phyloP scores from a whole-genome alignment of 2,888 invertebrate species.

The Drosophila affinis region DNA sequence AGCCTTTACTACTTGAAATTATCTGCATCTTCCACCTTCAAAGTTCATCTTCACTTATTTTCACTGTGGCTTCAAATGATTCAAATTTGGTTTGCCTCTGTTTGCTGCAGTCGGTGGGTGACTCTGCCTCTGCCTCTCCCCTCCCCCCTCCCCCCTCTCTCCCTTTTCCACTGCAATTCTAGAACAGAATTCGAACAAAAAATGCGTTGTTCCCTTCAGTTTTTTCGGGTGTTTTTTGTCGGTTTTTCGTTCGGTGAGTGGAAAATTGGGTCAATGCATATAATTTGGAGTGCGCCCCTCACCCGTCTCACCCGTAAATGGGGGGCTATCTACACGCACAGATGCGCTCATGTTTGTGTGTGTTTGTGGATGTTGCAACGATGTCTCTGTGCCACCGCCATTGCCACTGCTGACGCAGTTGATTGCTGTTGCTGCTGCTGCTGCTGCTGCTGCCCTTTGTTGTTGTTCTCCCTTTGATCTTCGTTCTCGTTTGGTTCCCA shows the following conservation, averaged over 20 bases:
- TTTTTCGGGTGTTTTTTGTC: conserved; percentile 6
- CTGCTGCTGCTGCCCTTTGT: conserved; percentile 12
- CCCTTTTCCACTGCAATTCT: conserved; percentile 62
- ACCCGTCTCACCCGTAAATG: neutral
- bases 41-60: neutral
- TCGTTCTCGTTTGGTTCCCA: conserved; percentile 29
- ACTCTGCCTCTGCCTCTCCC: conserved; percentile 9
- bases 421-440: conserved; percentile 32
- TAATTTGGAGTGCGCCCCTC: conserved; percentile 54
- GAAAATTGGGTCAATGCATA: conserved; percentile 72
- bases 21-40: neutral
- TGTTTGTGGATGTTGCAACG: conserved; percentile 64
- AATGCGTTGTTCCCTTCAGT: conserved; percentile 37
- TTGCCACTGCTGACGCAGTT: conserved; percentile 45
- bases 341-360: conserved; percentile 17
- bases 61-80: conserved; percentile 1
- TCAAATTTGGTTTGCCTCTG: conserved; percentile 4
- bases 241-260: conserved; percentile 32
- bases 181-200: conserved; percentile 28
- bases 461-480: conserved; percentile 63
- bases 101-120: conserved; percentile 23
- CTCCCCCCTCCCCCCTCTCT: conserved; percentile 1
- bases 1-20: too few relatives aligned
- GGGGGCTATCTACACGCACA: neutral
- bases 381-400: conserved; percentile 41